These are phyloP conservation scores for Drosophila punjabiensis DNA, from an alignment of 1,140 invertebrate species.

Conservation along the genomic window DNA sequence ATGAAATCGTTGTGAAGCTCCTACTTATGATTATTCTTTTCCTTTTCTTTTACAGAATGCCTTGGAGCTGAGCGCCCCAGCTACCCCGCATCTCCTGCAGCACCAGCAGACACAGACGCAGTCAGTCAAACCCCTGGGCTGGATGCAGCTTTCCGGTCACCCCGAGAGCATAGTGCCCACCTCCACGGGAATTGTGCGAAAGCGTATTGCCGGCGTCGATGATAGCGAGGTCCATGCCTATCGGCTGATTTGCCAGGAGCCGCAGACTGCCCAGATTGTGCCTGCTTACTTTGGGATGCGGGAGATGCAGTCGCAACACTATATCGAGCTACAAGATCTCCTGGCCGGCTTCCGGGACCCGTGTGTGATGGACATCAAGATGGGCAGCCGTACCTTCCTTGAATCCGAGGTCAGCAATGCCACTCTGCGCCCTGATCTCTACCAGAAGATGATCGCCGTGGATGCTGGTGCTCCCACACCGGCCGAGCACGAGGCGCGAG, in stretches of 20 bases:
- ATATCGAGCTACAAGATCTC: conserved; percentile 96
- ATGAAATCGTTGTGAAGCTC: conserved; percentile 3
- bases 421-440: conserved; percentile 91
- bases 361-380: conserved; percentile 97
- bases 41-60: conserved; percentile 92
- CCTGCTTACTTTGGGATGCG: conserved; percentile 95
- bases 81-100: conserved; percentile 92
- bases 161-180: conserved; percentile 96
- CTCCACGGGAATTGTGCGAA: conserved; percentile 97
- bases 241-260: conserved; percentile 91
- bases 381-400: conserved; percentile 96
- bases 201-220: conserved; percentile 91
- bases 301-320: conserved; percentile 93
- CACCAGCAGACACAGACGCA: conserved; percentile 84
- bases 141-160: conserved; percentile 98
- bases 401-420: conserved; percentile 97
- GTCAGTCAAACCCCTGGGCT: conserved; percentile 88
- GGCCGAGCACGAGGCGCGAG: conserved; percentile 91
- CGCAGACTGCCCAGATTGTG: conserved; percentile 91
- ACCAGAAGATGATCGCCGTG: conserved; percentile 97
- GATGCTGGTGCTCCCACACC: conserved; percentile 94
- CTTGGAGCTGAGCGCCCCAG: conserved; percentile 95
- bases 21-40: conserved; percentile 2
- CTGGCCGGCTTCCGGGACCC: conserved; percentile 94
- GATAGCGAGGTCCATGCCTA: conserved; percentile 93